phyloP scores from a whole-genome alignment of 1,140 invertebrate genomes.

The Neodiprion fabricii region DNA sequence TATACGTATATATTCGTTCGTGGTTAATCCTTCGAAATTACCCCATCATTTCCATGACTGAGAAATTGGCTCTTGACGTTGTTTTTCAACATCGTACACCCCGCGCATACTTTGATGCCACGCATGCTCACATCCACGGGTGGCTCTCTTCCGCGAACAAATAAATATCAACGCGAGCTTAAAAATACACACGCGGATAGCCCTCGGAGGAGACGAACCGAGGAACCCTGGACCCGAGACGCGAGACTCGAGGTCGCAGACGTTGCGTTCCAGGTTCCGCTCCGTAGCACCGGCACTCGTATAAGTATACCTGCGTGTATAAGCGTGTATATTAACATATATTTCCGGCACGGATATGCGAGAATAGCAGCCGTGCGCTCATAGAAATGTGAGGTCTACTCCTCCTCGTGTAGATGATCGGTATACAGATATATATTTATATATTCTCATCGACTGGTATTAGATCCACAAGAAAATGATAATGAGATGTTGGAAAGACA shows the following conservation, averaged over 20 bases:
- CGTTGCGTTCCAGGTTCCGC: background rate
- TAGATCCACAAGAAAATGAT: no score
- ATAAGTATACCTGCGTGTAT: background rate
- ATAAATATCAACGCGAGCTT: background rate
- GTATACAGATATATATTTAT: no score
- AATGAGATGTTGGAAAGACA: no score
- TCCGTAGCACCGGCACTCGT: background rate
- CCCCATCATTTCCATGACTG: background rate
- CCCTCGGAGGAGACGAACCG: background rate
- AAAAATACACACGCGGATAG: background rate
- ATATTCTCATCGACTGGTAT: no score
- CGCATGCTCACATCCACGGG: background rate
- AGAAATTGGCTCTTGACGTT: background rate
- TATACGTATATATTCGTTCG: background rate
- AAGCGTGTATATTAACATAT: background rate
- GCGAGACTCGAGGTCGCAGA: constrained; percentile 3
- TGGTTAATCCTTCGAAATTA: background rate
- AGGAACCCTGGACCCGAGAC: background rate
- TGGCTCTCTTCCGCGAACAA: background rate
- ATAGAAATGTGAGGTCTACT: no score
- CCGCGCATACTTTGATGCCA: background rate
- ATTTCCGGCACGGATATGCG: constrained; percentile 3
- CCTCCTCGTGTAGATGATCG: no score
- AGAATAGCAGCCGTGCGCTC: background rate
- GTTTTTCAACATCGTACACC: background rate